phyloP scores from a whole-genome alignment of 2,888 invertebrate genomes.

The Elysia crispata region DNA sequence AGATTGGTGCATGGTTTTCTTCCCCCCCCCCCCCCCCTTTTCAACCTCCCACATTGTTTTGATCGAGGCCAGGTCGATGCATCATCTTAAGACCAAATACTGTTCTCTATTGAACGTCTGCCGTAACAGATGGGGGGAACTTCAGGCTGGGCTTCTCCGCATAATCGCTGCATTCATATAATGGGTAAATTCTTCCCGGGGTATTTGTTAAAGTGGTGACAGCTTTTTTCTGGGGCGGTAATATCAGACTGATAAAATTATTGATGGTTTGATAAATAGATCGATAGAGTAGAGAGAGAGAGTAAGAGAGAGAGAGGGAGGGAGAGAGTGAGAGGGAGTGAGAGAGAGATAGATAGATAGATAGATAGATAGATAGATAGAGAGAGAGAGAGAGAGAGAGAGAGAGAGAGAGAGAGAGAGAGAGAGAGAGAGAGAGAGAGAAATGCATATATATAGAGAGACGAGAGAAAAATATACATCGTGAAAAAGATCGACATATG shows the following conservation, averaged over 20 bases:
- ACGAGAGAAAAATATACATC: constrained; percentile 37
- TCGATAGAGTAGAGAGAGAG: constrained; percentile 22
- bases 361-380: constrained; percentile 32
- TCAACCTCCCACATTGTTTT: too few species aligned
- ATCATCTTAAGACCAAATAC: too few species aligned
- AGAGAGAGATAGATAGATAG: constrained; percentile 40
- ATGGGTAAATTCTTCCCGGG: not conserved
- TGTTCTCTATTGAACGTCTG: not conserved
- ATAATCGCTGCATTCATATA: not conserved
- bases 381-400: too few species aligned
- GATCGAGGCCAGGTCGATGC: too few species aligned
- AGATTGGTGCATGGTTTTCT: too few species aligned
- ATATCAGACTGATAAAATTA: too few species aligned
- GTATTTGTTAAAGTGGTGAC: too few species aligned
- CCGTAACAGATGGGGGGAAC: not conserved
- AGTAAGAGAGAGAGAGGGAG: not conserved
- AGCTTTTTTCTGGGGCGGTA: too few species aligned
- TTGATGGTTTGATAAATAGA: not conserved
- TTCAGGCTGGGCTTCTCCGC: not conserved
- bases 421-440: too few species aligned
- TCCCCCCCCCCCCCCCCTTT: too few species aligned
- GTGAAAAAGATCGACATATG: too few species aligned
- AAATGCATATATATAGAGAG: constrained; percentile 33
- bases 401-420: too few species aligned
- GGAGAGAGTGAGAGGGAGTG: constrained; percentile 26